A percentile compares a stretch with the other conserved stretches of the same genome.
These are phyloP conservation scores for Lepidostoma basale DNA, from an alignment of 1,140 invertebrate genomes.

Conservation along the genomic window DNA sequence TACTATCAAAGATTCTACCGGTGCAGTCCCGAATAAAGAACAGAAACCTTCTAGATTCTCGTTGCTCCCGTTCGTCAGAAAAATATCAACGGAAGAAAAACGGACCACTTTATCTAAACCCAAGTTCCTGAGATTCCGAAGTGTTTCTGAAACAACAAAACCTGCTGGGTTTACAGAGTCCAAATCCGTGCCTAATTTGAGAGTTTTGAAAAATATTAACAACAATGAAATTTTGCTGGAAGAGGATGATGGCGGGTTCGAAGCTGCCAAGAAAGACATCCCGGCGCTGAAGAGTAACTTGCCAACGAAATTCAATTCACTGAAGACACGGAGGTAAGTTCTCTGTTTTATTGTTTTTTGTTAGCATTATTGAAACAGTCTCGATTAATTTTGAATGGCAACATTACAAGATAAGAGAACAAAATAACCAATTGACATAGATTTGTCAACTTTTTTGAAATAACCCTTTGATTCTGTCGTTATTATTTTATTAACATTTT, in stretches of 20 bases:
- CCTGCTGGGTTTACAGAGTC: neutral
- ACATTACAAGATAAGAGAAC: too few relatives aligned
- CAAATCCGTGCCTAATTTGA: constrained; percentile 37
- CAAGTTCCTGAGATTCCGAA: constrained; percentile 15
- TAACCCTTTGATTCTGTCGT: too few relatives aligned
- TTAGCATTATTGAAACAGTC: too few relatives aligned
- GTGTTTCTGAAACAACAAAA: neutral
- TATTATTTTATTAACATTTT: too few relatives aligned
- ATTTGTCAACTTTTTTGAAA: too few relatives aligned
- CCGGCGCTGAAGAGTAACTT: neutral
- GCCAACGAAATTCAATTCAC: neutral
- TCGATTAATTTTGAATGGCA: too few relatives aligned
- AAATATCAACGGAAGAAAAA: constrained; percentile 1
- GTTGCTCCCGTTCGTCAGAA: constrained; percentile 5
- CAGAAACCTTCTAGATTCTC: constrained; percentile 14
- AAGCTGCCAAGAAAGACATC: neutral
- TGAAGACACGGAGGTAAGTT: neutral
- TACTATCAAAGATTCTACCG: neutral
- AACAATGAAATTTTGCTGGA: constrained; percentile 35
- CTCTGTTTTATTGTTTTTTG: too few relatives aligned
- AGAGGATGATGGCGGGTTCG: constrained; percentile 5
- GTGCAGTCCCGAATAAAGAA: neutral
- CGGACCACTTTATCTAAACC: neutral
- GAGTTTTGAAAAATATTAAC: constrained; percentile 32
- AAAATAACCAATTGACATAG: too few relatives aligned